Evolutionary conservation across 2,888 invertebrate genomes (phyloP), one percentile per base, ranked within the genome.

Genomic region (Cantharis rufa): DNA sequence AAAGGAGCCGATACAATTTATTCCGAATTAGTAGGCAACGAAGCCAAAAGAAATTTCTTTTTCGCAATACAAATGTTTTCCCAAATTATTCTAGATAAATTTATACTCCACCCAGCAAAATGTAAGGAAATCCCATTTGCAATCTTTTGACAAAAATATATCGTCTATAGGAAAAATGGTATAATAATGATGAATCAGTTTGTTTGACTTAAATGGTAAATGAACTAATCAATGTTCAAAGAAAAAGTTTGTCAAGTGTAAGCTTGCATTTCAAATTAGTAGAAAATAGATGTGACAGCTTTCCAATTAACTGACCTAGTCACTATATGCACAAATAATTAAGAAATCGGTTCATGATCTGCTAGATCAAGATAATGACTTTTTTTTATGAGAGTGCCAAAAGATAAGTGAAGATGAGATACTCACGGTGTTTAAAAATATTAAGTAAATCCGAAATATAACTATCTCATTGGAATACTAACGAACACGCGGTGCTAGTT

Each of bases 231-330:
- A 69, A 21, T 10, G 15, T 11, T 66, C 66, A 68, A 71, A 75
- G 75, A 71, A 75, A 75, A 66, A 75, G 75, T 27, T 21, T 15
- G 69, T 48, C 48, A 70, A 15, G 66, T 69, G 72, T 72, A 76
- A 71, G 69, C 72, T 72, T 76, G 70, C 72, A 76, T 72, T 72
- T 24, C 11, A 28, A 76, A 76, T 76, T 70, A 72, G 72, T 78
- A 78, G 78, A 78, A 78, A 78, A 68, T 69, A 27, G 48, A 48
- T 69, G 24, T 72, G 61, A 71, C 71, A 78, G 74, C 78, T 78
- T 78, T 78, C 78, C 75, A 78, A 72, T 69, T 69, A 73, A 72
- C 70, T 78, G 78, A 78, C 78, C 75, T 78, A 75, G 78, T 78
- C 72, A 72, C 69, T 71, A 63, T 15, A 24, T 15, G 18, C 10